Base-by-base conservation (phyloP, 2,888 invertebrate species). In the Drosophila lacicola region DNA sequence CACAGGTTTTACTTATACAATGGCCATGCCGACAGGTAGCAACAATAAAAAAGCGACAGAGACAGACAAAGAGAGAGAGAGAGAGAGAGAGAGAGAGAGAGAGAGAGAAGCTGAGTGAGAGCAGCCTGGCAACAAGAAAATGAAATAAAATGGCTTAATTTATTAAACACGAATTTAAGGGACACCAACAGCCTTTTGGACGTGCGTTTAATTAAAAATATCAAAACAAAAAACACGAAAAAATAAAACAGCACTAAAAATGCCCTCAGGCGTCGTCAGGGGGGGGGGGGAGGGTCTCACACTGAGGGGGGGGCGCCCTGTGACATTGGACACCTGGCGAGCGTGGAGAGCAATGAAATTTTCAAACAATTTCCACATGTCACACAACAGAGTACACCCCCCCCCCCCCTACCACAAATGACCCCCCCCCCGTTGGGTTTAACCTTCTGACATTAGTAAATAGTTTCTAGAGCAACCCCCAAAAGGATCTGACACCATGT, bases 61-160 rank as follows among this genome's bases (percentile, higher is more conserved):
- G 51, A 45, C 11, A 33, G 14, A 8, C 4, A 11, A 13, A 21
- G 10, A 3, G 17, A 4, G 17, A 47, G 53, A 44, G 46, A 17
- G 29, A 51, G 39, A 45, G 44, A 42, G 8, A 47, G 17, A n/a
- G 36, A 10, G 13, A 0, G 9, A 44, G 14, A 19, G 13, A 37
- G 36, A 34, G 41, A 46, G 44, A 37, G 37, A 44, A 46, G 36
- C 55, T 34, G 46, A 19, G 29, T 45, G 41, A 45, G 33, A 45
- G 33, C 47, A 46, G 58, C 67, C 51, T 46, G 45, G n/a, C 45
- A 63, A 51, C 44, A 41, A 14, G 65, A 68, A 78, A 74, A 74
- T 73, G 60, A 75, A 78, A 82, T 82, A 72, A 79, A 82, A 81
- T 72, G 62, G 80, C 76, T 82, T 77, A 72, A 82, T 81, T 77